A percentile compares a stretch with the other conserved stretches of the same genome.
These are phyloP conservation scores for Drosophila hydei DNA, from an alignment of 1,140 invertebrate genomes.

Conservation along the genomic window DNA sequence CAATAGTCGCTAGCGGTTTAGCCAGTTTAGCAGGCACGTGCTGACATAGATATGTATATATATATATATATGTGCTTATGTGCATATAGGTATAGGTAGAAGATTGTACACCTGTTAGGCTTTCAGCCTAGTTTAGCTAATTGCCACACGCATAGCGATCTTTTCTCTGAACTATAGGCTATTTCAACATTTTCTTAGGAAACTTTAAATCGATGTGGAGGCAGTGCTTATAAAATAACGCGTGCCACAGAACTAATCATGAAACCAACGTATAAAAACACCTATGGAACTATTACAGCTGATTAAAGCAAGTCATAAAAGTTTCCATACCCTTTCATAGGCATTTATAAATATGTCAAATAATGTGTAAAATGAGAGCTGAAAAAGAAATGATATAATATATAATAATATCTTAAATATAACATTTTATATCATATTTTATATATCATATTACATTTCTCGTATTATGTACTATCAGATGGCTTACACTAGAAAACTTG, in stretches of 20 bases:
- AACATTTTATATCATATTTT: no score
- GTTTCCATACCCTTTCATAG: not conserved
- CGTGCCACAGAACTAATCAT: not conserved
- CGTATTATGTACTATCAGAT: no score
- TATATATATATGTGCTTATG: no score
- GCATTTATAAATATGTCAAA: not conserved
- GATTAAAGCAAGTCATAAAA: no score
- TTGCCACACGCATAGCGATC: constrained; percentile 10
- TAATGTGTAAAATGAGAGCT: not conserved
- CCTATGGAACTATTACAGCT: not conserved
- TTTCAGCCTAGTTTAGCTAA: constrained; percentile 1
- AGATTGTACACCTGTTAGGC: constrained; percentile 13
- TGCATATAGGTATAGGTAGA: not conserved
- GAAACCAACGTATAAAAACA: not conserved
- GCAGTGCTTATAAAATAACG: no score
- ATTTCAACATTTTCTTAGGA: no score
- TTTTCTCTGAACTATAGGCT: not conserved
- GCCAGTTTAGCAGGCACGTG: constrained; percentile 23
- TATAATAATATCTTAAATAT: no score
- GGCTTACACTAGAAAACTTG: no score
- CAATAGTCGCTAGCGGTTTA: constrained; percentile 10
- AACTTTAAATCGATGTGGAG: no score
- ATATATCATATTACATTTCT: no score
- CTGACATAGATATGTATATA: not conserved
- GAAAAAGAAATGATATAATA: not conserved